phyloP scores from a whole-genome alignment of 2,797 vertebrate species.

The Dermochelys coriacea region DNA sequence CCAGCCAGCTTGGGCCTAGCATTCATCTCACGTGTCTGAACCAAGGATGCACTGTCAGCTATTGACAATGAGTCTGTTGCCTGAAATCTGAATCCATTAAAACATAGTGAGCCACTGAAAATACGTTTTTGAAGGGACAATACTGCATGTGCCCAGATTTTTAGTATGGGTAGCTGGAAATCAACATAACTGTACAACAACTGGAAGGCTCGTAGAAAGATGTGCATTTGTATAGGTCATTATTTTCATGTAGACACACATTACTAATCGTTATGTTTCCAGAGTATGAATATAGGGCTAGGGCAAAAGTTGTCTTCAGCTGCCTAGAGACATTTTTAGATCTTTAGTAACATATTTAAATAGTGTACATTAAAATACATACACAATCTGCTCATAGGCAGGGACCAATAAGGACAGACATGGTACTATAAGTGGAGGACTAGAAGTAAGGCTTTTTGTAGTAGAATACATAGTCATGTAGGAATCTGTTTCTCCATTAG shows the following conservation, averaged over 20 bases:
- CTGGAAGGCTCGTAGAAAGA: slow-evolving; percentile 40
- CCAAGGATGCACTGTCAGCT: slow-evolving; percentile 3
- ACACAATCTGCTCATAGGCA: slow-evolving; percentile 49
- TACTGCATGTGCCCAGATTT: slow-evolving; percentile 36
- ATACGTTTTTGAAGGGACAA: slow-evolving; percentile 52
- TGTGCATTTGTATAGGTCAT: slow-evolving; percentile 21
- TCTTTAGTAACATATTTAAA: slow-evolving; percentile 73
- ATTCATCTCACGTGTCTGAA: slow-evolving; percentile 94
- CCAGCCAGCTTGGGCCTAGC: slow-evolving; percentile 92
- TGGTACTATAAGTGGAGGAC: slow-evolving; percentile 35
- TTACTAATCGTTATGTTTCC: background rate
- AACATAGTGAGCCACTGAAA: slow-evolving; percentile 64
- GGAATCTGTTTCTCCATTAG: slow-evolving; percentile 44
- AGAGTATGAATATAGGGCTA: slow-evolving; percentile 12
- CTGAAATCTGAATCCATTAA: slow-evolving; percentile 46
- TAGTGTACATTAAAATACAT: slow-evolving; percentile 65
- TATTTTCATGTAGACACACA: slow-evolving; percentile 30
- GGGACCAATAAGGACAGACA: slow-evolving; percentile 55
- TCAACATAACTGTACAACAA: slow-evolving; percentile 17
- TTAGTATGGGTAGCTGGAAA: slow-evolving; percentile 63
- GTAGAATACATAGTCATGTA: slow-evolving; percentile 53
- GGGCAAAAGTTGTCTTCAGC: slow-evolving; percentile 54
- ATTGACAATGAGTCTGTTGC: slow-evolving; percentile 41
- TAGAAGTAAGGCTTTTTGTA: slow-evolving; percentile 58
- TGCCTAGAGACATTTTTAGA: slow-evolving; percentile 72